Base-by-base conservation (phyloP, 2,888 invertebrate genomes). In the Sesamia inferens region DNA sequence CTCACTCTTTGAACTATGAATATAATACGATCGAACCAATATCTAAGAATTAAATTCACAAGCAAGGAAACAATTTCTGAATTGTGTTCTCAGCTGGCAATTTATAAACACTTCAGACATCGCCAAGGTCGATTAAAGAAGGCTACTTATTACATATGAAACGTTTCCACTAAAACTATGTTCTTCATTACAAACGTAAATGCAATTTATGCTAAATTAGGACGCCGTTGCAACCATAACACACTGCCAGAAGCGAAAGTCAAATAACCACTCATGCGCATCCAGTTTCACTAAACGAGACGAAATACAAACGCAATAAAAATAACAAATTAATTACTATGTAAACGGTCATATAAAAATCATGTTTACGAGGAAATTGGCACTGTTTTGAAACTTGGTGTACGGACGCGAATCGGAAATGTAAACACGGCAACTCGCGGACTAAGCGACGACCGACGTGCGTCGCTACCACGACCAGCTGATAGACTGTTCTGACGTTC, bases 181-280 rank as follows among this genome's bases (percentile, higher is more conserved):
- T 55, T 76, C 72, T 72, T 69, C 72, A 58, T 51, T 77, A 69
- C 47, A 68, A 62, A 67, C 55, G 58, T 54, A 74, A 77, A 71
- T 82, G 80, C 80, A 84, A 71, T 82, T 74, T 63, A 74, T 63
- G 59, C 63, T 67, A 76, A 88, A 84, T 85, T 77, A 79, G 86
- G 75, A 83, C 86, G 87, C 84, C 78, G 78, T 87, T 86, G 81
- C 84, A 81, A 82, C 82, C 74, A 85, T 84, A 88, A 85, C 79
- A 85, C 83, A 90, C 85, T 86, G 74, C 84, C 85, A 88, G 84
- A 86, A 90, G 92, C 91, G 94, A 95, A 95, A 95, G 94, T 93
- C 89, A 87, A 91, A 89, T 88, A 84, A 74, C 75, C 92, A 93
- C 92, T 94, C 92, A 89, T 91, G 94, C 94, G 93, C 93, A 93